A percentile compares a stretch with the other conserved stretches of the same genome.
These are phyloP conservation scores for Fistularia commersonii DNA, from an alignment of 2,797 vertebrate species.

Conservation along the genomic window DNA sequence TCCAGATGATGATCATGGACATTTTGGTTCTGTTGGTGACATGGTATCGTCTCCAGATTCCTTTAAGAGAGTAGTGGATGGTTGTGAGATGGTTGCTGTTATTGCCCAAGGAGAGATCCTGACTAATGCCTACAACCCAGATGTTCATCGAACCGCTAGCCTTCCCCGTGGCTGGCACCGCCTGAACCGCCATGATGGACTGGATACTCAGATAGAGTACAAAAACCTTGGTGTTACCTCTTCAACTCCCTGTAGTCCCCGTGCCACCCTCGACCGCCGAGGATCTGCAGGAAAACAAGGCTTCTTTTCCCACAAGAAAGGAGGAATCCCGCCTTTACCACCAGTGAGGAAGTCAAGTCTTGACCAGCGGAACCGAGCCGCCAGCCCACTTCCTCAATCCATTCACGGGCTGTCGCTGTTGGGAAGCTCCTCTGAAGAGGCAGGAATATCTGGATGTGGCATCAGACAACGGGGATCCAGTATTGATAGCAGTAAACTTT, in stretches of 20 bases:
- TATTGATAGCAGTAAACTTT: conserved; percentile 86
- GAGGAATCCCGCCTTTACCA: conserved; percentile 89
- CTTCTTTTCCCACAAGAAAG: conserved; percentile 86
- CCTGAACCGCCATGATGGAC: conserved; percentile 77
- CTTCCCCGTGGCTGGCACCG: conserved; percentile 82
- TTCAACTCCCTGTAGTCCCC: conserved; percentile 81
- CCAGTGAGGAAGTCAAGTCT: conserved; percentile 95
- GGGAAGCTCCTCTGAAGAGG: conserved; percentile 77
- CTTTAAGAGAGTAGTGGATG: conserved; percentile 84
- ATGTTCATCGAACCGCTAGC: conserved; percentile 79
- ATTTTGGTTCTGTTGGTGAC: conserved; percentile 76
- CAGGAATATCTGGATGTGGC: conserved; percentile 41
- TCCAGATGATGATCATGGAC: conserved; percentile 67
- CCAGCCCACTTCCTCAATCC: conserved; percentile 68
- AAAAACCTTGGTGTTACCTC: conserved; percentile 54
- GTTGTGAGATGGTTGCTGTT: conserved; percentile 81
- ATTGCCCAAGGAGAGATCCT: conserved; percentile 63
- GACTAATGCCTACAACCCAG: conserved; percentile 70
- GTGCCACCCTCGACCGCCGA: conserved; percentile 84
- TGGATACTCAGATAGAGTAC: conserved; percentile 71
- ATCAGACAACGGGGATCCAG: conserved; percentile 69
- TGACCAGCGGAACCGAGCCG: conserved; percentile 89
- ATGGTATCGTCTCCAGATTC: conserved; percentile 78
- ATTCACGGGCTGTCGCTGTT: conserved; percentile 68
- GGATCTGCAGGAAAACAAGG: conserved; percentile 82